Percentiles rank a stretch among this genome's conserved stretches.
Evolutionary conservation across 2,888 invertebrate genomes (phyloP).

Genomic region (Euphydryas editha): DNA sequence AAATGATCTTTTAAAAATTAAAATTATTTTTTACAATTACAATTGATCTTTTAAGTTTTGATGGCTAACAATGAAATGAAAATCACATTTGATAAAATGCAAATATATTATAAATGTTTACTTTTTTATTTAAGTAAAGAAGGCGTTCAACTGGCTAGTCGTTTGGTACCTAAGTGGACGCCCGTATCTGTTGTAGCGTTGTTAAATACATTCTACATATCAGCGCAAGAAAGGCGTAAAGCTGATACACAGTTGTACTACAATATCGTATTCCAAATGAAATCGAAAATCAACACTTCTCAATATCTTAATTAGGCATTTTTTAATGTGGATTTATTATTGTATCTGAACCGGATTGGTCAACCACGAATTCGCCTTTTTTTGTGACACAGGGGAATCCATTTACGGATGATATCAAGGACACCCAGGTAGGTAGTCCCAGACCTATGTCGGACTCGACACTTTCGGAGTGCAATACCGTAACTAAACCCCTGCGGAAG

Average conservation of each 20-base stretch:
- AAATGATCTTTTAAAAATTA: not conserved
- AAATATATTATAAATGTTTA: conserved; percentile 15
- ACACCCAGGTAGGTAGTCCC: no score
- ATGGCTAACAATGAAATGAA: not conserved
- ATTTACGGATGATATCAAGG: no score
- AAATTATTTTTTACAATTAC: no score
- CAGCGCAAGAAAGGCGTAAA: conserved; percentile 46
- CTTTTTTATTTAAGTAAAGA: conserved; percentile 37
- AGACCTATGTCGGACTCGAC: no score
- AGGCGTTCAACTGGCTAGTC: conserved; percentile 70
- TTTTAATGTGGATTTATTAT: not conserved
- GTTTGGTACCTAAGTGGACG: conserved; percentile 70
- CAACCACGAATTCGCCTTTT: no score
- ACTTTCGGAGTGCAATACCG: no score
- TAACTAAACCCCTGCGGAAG: no score
- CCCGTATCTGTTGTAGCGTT: conserved; percentile 68
- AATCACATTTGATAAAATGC: not conserved
- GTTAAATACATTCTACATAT: conserved; percentile 82
- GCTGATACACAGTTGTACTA: conserved; percentile 21
- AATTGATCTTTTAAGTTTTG: not conserved
- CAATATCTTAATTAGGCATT: not conserved
- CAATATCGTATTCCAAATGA: conserved; percentile 1
- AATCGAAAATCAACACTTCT: not conserved
- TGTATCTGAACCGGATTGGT: not conserved
- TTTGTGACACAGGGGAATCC: no score